A percentile compares a stretch with the other conserved stretches of the same genome.
These are phyloP conservation scores for Epistrophe grossulariae DNA, from an alignment of 2,888 invertebrate genomes.

Conservation along the genomic window DNA sequence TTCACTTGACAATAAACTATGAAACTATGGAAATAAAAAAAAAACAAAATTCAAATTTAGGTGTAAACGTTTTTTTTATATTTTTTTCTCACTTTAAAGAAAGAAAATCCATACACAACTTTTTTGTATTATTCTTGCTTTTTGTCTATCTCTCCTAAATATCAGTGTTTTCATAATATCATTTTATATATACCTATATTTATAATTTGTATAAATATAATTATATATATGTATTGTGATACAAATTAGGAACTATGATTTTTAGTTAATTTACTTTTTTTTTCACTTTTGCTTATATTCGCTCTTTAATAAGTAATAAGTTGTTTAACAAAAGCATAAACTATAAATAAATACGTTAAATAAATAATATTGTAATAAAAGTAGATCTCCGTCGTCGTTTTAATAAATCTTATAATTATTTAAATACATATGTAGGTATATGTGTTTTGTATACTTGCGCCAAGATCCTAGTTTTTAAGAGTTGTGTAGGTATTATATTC, in stretches of 20 bases:
- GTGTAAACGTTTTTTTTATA: constrained; percentile 4
- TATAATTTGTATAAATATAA: constrained; percentile 39
- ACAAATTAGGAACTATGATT: constrained; percentile 75
- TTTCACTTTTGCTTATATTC: constrained; percentile 17
- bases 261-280: constrained; percentile 61
- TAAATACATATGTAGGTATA: constrained; percentile 27
- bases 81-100: constrained; percentile 38
- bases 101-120: constrained; percentile 34
- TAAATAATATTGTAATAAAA: constrained; percentile 41
- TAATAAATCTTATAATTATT: constrained; percentile 40
- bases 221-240: constrained; percentile 69
- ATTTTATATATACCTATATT: constrained; percentile 62
- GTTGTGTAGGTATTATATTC: background rate
- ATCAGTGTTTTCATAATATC: constrained; percentile 60
- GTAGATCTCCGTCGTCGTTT: constrained; percentile 13
- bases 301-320: constrained; percentile 36
- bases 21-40: constrained; percentile 1
- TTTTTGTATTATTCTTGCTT: constrained; percentile 20
- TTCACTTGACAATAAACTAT: constrained; percentile 27
- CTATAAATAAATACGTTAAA: background rate
- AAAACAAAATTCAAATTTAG: constrained; percentile 12
- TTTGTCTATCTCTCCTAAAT: constrained; percentile 71
- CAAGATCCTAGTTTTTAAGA: background rate
- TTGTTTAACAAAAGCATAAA: constrained; percentile 17
- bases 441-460: constrained; percentile 30